Evolutionary conservation across 2,888 invertebrate genomes (phyloP).

Genomic region (Isoperla grammatica): DNA sequence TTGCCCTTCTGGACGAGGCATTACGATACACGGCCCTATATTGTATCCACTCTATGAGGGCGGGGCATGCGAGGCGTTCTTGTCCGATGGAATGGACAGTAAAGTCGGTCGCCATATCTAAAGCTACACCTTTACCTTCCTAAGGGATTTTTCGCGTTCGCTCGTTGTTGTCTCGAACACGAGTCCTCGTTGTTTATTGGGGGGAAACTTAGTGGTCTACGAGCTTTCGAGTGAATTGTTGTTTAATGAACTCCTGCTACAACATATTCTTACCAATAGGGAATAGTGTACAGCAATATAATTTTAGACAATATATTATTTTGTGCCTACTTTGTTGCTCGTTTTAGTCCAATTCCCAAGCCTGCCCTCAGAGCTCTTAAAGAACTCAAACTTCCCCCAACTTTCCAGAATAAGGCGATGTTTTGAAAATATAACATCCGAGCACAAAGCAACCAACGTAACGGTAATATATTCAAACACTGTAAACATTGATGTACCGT

Average conservation of each 20-base stretch:
- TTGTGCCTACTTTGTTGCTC: background rate
- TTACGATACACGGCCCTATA: too few species aligned
- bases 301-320: background rate
- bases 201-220: background rate
- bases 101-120: constrained; percentile 9
- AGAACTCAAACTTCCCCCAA: background rate
- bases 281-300: constrained; percentile 2
- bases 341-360: too few species aligned
- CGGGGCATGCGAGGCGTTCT: constrained; percentile 18
- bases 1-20: constrained; percentile 10
- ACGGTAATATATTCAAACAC: background rate
- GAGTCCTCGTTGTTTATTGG: constrained; percentile 13
- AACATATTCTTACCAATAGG: constrained; percentile 3
- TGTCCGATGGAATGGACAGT: constrained; percentile 19
- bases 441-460: background rate
- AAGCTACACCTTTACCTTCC: constrained; percentile 14
- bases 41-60: background rate
- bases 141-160: constrained; percentile 13
- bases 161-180: constrained; percentile 4
- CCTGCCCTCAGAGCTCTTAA: background rate
- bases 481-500: too few species aligned
- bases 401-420: too few species aligned
- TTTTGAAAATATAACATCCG: too few species aligned
- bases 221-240: constrained; percentile 16
- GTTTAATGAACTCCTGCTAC: constrained; percentile 9